A percentile compares a stretch with the other conserved stretches of the same genome.
Evolutionary conservation across 1,140 invertebrate genomes (phyloP).

Genomic region (Ceratosolen fusciceps): DNA sequence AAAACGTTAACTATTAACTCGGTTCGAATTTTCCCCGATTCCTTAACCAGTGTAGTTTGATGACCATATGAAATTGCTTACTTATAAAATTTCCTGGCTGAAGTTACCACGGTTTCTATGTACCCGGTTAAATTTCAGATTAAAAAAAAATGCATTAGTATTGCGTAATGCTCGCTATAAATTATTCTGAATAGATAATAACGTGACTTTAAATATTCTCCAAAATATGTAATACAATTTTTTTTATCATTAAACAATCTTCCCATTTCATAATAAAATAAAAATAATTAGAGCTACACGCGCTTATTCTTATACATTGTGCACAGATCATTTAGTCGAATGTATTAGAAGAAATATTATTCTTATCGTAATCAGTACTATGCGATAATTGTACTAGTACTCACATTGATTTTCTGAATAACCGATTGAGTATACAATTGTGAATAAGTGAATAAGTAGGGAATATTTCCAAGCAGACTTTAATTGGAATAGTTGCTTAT

Average conservation of each 20-base stretch:
- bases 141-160: background rate
- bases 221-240: no score
- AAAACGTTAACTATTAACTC: constrained; percentile 22
- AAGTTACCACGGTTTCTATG: background rate
- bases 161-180: background rate
- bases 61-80: background rate
- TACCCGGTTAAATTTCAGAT: background rate
- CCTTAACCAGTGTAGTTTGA: background rate
- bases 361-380: no score
- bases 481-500: background rate
- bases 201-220: no score
- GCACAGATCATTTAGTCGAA: no score
- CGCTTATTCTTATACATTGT: no score
- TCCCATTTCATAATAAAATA: background rate
- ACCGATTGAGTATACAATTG: background rate
- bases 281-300: no score
- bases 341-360: no score
- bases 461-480: background rate
- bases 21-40: background rate
- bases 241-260: no score
- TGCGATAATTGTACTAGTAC: no score
- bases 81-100: background rate
- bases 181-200: constrained; percentile 9
- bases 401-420: no score
- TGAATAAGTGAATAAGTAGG: no score